These are phyloP conservation scores for Adineta ricciae DNA, from an alignment of 2,888 invertebrate genomes.

Conservation along the genomic window DNA sequence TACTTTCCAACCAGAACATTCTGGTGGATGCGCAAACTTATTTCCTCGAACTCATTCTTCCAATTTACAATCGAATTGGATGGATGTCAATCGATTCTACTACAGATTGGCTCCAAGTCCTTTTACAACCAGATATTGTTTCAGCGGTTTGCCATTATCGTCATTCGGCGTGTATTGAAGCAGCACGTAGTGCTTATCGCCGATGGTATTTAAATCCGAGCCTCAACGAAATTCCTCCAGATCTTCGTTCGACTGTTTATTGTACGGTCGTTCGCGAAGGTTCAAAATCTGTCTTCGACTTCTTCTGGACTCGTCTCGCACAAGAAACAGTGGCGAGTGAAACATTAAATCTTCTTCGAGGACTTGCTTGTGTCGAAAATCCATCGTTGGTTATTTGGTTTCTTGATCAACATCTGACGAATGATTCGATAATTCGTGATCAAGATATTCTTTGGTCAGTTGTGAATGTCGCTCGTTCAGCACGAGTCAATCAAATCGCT, in stretches of 20 bases:
- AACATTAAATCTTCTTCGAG: constrained; percentile 1
- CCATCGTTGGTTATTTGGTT: constrained; percentile 14
- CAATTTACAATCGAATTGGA: constrained; percentile 24
- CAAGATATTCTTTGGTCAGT: constrained; percentile 25
- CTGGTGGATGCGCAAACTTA: background rate
- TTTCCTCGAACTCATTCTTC: constrained; percentile 22
- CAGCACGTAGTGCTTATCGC: background rate
- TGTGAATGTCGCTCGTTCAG: background rate
- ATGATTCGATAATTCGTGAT: constrained; percentile 18
- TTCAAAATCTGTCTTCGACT: constrained; percentile 21
- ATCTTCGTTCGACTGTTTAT: constrained; percentile 25
- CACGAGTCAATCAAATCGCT: background rate
- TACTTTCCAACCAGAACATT: background rate
- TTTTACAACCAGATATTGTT: background rate
- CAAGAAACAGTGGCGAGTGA: constrained; percentile 25
- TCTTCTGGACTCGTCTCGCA: constrained; percentile 14
- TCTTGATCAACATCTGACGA: constrained; percentile 22
- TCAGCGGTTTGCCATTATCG: background rate
- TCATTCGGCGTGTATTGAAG: background rate
- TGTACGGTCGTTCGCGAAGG: constrained; percentile 22
- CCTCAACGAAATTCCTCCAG: constrained; percentile 14
- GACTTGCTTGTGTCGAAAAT: constrained; percentile 26
- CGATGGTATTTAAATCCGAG: background rate
- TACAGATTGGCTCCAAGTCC: background rate
- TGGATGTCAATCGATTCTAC: background rate